Evolutionary conservation across 2,113 vertebrate genomes (phyloP), one percentile per base, ranked within the genome.

Genomic region (Tringa solitaria): DNA sequence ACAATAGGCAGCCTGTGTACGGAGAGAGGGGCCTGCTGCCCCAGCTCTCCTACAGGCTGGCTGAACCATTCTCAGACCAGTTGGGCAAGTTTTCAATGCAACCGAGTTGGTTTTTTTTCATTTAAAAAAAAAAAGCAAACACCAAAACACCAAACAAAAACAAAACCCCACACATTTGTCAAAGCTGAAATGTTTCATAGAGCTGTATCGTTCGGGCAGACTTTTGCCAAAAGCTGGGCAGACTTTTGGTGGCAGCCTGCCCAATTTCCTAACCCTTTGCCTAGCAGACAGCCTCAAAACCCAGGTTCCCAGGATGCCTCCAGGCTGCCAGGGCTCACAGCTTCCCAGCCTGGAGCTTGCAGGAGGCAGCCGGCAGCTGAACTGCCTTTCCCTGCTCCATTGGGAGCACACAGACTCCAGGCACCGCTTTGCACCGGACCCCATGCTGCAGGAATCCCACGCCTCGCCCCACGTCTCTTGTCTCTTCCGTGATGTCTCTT

Each of bases 181-280:
- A 87, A 74, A 94, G 87, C 91, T 74, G 87, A 76, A 94, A 37
- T 2, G n/a, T 94, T 93, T 87, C 89, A 53, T 30, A 63, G 93
- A 87, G 74, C 65, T 84, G 69, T 45, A 87, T 46, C 51, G 0
- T 41, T 84, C 2, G 1, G 84, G 63, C 69, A 89, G 87, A 21
- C 60, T 89, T 89, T 63, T 95, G 93, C 96, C 94, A 95, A 91
- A 75, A 84, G 83, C 87, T 0, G 3, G 93, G 94, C 93, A 95
- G 95, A 35, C 12, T 93, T 59, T n/a, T 12, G 61, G 78, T 91
- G 87, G 95, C 94, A 96, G 77, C n/a, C 77, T 75, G 95, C 94
- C 94, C 8, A 0, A 24, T 94, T 96, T 88, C 87, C 95, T 80
- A 91, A 87, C 84, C 92, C 87, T 83, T 73, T 41, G 37, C 84